Base-by-base conservation (phyloP, 1,140 invertebrate species). In the Hestina assimilis region DNA sequence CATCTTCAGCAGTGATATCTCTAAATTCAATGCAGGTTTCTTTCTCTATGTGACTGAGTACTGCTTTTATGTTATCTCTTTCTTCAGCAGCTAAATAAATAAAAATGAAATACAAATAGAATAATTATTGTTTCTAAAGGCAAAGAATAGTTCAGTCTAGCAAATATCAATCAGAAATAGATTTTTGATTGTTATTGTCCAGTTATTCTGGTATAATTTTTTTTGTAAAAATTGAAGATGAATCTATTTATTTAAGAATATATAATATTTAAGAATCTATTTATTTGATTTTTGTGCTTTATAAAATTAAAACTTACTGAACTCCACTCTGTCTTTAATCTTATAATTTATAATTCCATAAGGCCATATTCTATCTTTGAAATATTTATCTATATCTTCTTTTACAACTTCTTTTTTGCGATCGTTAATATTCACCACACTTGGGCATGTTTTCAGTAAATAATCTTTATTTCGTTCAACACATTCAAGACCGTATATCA, bases 1-100 rank as follows among this genome's bases (percentile, higher is more conserved):
- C 40, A 42, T 73, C 51, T 24, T 52, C 31, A 4, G 53, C 47
- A 17, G 15, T 53, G 14, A 43, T 31, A 29, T 85, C 74, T 61
- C 59, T 57, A 28, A 87, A 87, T 57, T 75, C 48, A 41, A 87
- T 69, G 35, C 84, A 87, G 1, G 84, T 87, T 62, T 85, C 82
- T 33, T 78, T 81, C 75, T 82, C 70, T 43, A 87, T 83, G 50
- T 85, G 82, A 33, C 60, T 46, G 19, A 87, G 65, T 1, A 85
- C 84, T 9, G 82, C 72, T 35, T 72, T 59, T n/a, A 87, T 80
- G 23, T 87, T 87, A 68, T 84, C 78, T 48, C 41, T 72, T 74
- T 87, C 84, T 69, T 87, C 84, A 29, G 63, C 42, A 26, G 82
- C 84, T 87, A 53, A 14, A n/a, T n/a, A n/a, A 72, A 72, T 31